A percentile compares a stretch with the other conserved stretches of the same genome.
Evolutionary conservation across 2,113 vertebrate species (phyloP).

Genomic region (Hyperoodon ampullatus): DNA sequence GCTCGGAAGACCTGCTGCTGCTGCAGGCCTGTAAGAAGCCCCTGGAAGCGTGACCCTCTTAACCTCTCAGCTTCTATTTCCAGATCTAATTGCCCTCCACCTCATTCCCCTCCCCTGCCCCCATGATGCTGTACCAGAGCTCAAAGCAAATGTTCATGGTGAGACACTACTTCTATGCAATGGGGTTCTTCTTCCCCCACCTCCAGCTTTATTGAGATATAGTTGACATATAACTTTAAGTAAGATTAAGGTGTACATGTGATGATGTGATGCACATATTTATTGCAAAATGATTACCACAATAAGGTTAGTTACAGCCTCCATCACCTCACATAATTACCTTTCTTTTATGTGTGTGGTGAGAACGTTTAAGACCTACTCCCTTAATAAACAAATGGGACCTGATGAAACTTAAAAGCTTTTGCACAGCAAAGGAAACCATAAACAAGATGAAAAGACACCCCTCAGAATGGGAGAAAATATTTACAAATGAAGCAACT

Average conservation of each 20-base stretch:
- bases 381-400: too few species aligned
- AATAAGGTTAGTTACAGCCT: too few species aligned
- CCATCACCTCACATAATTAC: too few species aligned
- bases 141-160: neutral
- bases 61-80: neutral
- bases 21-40: neutral
- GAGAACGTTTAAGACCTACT: too few species aligned
- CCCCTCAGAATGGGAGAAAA: too few species aligned
- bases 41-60: neutral
- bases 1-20: neutral
- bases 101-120: neutral
- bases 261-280: neutral
- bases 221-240: neutral
- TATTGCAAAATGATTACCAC: neutral
- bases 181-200: neutral
- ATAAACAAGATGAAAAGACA: too few species aligned
- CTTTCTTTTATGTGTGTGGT: too few species aligned
- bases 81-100: too few species aligned
- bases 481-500: too few species aligned
- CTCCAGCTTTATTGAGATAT: neutral
- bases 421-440: too few species aligned
- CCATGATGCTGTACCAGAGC: neutral
- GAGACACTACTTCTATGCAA: neutral
- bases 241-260: neutral
- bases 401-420: too few species aligned